A percentile compares a stretch with the other conserved stretches of the same genome.
These are phyloP conservation scores for Zaprionus camerounensis DNA, from an alignment of 1,140 invertebrate genomes.

Conservation along the genomic window DNA sequence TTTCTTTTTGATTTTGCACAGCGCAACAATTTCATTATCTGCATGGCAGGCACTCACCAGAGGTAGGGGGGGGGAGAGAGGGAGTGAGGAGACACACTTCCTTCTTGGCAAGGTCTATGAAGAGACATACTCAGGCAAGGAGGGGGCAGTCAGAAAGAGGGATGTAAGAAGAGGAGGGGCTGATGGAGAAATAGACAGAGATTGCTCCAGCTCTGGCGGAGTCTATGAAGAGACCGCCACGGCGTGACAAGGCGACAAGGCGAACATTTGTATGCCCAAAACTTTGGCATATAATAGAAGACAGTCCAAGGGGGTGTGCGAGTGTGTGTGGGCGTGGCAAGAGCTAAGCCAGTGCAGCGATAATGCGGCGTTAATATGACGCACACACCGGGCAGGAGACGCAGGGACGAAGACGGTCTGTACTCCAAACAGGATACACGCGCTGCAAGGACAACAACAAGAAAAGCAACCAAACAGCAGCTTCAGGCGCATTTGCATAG, in stretches of 20 bases:
- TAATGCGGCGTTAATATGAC: slow-evolving; percentile 35
- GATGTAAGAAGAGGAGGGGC: too few relatives aligned
- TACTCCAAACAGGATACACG: slow-evolving; percentile 35
- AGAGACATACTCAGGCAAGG: slow-evolving; percentile 5
- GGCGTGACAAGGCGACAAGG: neutral
- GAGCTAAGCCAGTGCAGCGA: slow-evolving; percentile 38
- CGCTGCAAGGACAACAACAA: slow-evolving; percentile 27
- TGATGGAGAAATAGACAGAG: too few relatives aligned
- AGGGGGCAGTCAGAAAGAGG: too few relatives aligned
- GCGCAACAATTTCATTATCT: slow-evolving; percentile 80
- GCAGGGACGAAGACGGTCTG: neutral
- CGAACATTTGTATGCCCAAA: slow-evolving; percentile 67
- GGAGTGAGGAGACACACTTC: neutral
- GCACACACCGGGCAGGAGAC: too few relatives aligned
- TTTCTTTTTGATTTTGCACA: slow-evolving; percentile 30
- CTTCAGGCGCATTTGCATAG: slow-evolving; percentile 77
- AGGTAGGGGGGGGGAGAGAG: neutral
- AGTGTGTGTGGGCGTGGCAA: slow-evolving; percentile 31
- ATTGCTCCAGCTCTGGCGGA: slow-evolving; percentile 15
- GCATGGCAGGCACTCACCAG: slow-evolving; percentile 32
- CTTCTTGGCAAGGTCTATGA: slow-evolving; percentile 23
- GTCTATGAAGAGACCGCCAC: slow-evolving; percentile 25
- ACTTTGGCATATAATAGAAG: slow-evolving; percentile 56
- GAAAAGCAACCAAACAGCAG: slow-evolving; percentile 41
- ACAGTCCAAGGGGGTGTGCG: neutral